Conservation (phyloP, 2,113 vertebrate genomes). For the Psilopsiagon aurifrons region DNA sequence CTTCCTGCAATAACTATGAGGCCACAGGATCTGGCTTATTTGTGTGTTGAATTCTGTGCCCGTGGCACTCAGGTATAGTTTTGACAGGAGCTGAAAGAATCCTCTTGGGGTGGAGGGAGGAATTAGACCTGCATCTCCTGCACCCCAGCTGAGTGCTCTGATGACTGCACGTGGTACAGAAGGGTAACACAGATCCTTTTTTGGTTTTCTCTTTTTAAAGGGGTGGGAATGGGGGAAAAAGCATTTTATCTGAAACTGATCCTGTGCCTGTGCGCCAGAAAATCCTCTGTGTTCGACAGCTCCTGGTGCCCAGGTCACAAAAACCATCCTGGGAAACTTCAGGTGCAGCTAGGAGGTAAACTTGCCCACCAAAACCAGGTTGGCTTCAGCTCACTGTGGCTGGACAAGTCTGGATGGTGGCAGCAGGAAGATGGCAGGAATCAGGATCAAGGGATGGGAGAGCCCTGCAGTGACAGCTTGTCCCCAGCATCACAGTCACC, state of each 20-base stretch:
- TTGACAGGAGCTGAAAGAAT: not conserved
- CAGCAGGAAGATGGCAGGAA: not conserved
- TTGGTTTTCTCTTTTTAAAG: not conserved
- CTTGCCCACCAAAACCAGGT: not conserved
- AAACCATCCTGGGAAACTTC: not conserved
- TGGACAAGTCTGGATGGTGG: not conserved
- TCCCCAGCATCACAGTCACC: not conserved
- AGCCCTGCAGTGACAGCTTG: accelerated
- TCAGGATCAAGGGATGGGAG: not conserved
- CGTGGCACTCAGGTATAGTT: not conserved
- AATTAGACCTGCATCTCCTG: not conserved
- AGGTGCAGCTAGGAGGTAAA: not conserved
- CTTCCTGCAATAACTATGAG: not conserved
- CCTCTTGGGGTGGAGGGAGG: not conserved
- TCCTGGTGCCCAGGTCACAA: not conserved
- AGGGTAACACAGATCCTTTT: not conserved
- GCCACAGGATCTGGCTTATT: not conserved
- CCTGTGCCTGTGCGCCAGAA: not conserved
- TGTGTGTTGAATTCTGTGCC: not conserved
- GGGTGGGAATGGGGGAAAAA: not conserved
- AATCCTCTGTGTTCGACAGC: not conserved
- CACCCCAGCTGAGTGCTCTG: not conserved
- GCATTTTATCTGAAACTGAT: not conserved
- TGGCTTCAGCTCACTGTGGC: not conserved
- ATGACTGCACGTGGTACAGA: not conserved